Percentiles rank a stretch among this genome's conserved stretches.
Conservation (phyloP, 1,140 invertebrate species). For the Calephelis nemesis region DNA sequence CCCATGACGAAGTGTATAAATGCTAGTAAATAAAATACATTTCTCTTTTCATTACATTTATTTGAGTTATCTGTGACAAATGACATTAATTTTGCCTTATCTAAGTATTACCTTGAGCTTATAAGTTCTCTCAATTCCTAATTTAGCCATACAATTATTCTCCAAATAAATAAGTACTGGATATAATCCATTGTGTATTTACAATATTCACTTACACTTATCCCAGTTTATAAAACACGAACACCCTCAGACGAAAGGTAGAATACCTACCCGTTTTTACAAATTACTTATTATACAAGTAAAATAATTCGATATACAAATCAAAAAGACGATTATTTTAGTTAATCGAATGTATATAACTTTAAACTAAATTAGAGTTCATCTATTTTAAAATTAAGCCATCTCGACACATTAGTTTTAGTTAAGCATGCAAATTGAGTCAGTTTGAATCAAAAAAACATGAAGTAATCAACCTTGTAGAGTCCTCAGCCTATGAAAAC, state of each 20-base stretch:
- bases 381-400: no score
- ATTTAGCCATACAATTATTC: slow-evolving; percentile 58
- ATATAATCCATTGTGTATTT: slow-evolving; percentile 48
- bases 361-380: no score
- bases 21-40: slow-evolving; percentile 29
- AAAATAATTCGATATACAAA: no score
- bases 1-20: not conserved
- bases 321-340: no score
- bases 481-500: no score
- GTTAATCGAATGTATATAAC: no score
- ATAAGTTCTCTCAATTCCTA: slow-evolving; percentile 73
- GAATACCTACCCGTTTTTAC: slow-evolving; percentile 15
- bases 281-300: not conserved
- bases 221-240: slow-evolving; percentile 15
- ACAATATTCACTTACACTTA: slow-evolving; percentile 43
- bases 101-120: slow-evolving; percentile 68
- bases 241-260: slow-evolving; percentile 13
- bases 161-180: slow-evolving; percentile 34
- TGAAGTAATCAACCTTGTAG: no score
- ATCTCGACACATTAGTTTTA: no score
- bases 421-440: no score
- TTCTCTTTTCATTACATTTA: slow-evolving; percentile 60
- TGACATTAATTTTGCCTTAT: slow-evolving; percentile 54
- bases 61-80: slow-evolving; percentile 71
- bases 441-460: no score